Percentiles rank a stretch among this genome's conserved stretches.
These are phyloP conservation scores for Drosophila bunnanda DNA, from an alignment of 2,888 invertebrate species.

Conservation along the genomic window DNA sequence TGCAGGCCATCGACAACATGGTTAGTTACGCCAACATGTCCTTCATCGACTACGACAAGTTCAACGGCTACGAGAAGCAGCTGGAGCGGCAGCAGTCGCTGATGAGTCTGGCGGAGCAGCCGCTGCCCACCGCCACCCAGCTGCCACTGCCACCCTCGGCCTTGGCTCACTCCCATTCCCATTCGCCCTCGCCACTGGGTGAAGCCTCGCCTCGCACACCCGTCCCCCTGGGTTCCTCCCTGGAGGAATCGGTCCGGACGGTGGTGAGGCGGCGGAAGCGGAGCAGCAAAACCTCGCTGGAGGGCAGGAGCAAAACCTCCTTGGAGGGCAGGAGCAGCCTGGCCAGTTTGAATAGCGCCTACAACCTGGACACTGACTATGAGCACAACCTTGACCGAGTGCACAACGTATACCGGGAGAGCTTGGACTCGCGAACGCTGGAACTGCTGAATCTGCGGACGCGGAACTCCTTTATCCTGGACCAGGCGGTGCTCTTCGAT, in stretches of 20 bases:
- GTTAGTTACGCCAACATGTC: constrained; percentile 87
- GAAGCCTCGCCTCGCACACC: constrained; percentile 29
- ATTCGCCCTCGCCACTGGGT: constrained; percentile 41
- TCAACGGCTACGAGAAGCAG: constrained; percentile 85
- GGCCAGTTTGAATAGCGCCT: constrained; percentile 65
- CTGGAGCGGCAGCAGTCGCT: constrained; percentile 82
- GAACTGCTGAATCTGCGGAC: constrained; percentile 82
- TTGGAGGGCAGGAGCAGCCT: constrained; percentile 57
- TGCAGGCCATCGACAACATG: constrained; percentile 86
- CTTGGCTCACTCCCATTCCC: constrained; percentile 38
- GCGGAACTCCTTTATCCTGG: constrained; percentile 81
- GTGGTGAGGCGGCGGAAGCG: constrained; percentile 16
- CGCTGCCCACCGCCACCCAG: constrained; percentile 51
- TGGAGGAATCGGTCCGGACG: constrained; percentile 36
- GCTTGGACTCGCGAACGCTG: constrained; percentile 83
- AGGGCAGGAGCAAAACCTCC: constrained; percentile 57
- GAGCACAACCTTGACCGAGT: constrained; percentile 83
- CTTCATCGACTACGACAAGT: constrained; percentile 86
- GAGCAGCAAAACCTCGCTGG: constrained; percentile 48
- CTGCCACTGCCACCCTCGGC: constrained; percentile 45
- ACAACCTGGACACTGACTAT: constrained; percentile 78
- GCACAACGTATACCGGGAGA: constrained; percentile 84
- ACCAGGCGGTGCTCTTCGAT: constrained; percentile 75
- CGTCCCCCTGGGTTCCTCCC: constrained; percentile 30
- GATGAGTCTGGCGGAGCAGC: constrained; percentile 75